phyloP scores from a whole-genome alignment of 2,888 invertebrate species.

The Xestobium rufovillosum region DNA sequence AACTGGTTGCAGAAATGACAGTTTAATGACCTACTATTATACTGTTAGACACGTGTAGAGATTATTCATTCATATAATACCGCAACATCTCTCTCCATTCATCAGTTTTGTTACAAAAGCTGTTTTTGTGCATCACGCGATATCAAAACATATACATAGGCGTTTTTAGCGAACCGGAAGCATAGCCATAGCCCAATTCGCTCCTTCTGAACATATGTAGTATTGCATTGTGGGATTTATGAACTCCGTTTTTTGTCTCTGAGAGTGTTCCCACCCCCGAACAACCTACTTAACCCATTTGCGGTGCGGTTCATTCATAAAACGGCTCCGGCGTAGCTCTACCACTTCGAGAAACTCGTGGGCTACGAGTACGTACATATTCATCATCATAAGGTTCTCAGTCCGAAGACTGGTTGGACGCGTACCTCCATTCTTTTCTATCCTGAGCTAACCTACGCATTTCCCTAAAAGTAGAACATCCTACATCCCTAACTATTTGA shows the following conservation, averaged over 20 bases:
- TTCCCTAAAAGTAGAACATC: too few species aligned
- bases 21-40: slow-evolving; percentile 26
- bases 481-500: too few species aligned
- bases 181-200: background rate
- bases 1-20: slow-evolving; percentile 14
- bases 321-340: background rate
- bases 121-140: background rate
- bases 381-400: too few species aligned
- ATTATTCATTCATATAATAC: slow-evolving; percentile 23
- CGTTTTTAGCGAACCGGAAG: slow-evolving; percentile 1
- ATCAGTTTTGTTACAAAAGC: slow-evolving; percentile 1
- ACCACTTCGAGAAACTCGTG: slow-evolving; percentile 1
- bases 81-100: slow-evolving; percentile 7
- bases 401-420: too few species aligned
- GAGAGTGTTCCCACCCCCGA: slow-evolving; percentile 4
- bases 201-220: background rate
- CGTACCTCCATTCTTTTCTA: too few species aligned
- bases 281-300: slow-evolving; percentile 7
- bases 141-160: too few species aligned
- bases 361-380: too few species aligned
- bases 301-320: slow-evolving; percentile 3
- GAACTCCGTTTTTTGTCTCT: background rate
- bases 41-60: slow-evolving; percentile 25
- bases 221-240: slow-evolving; percentile 3
- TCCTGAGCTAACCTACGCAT: too few species aligned